Conservation (phyloP, 2,888 invertebrate species). For the Hemicrepidius hirtus region DNA sequence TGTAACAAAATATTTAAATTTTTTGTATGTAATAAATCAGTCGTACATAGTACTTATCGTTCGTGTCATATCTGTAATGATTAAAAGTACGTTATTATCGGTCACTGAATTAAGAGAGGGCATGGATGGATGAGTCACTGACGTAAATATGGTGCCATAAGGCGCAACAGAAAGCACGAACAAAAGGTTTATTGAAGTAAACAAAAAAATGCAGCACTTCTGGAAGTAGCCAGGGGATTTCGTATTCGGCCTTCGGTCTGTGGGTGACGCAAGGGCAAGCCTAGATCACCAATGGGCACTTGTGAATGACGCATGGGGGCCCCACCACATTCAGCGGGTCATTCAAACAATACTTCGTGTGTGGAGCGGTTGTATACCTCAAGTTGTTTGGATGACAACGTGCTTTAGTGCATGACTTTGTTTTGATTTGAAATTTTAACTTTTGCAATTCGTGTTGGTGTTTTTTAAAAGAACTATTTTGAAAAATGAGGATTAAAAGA, state of each 20-base stretch:
- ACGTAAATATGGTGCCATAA: conserved; percentile 35
- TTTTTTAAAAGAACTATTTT: too few species aligned
- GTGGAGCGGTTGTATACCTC: conserved; percentile 43
- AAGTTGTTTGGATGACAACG: conserved; percentile 29
- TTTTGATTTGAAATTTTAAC: conserved; percentile 23
- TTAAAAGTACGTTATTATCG: conserved; percentile 1
- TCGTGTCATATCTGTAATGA: background rate
- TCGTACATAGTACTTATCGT: conserved; percentile 4
- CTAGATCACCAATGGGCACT: conserved; percentile 53
- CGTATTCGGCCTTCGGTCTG: conserved; percentile 54
- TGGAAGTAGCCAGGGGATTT: conserved; percentile 52
- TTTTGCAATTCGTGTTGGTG: conserved; percentile 32
- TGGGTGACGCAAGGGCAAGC: conserved; percentile 56
- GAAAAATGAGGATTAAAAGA: conserved; percentile 79
- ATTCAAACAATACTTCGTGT: conserved; percentile 48
- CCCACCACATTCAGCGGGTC: conserved; percentile 52
- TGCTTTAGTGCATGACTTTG: conserved; percentile 36
- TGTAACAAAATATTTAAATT: background rate
- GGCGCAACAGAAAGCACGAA: conserved; percentile 40
- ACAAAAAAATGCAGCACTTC: conserved; percentile 44
- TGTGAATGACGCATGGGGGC: conserved; percentile 58
- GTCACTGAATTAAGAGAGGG: conserved; percentile 27
- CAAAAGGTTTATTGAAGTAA: conserved; percentile 45
- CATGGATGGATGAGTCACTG: conserved; percentile 35
- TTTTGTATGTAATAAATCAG: background rate